These are phyloP conservation scores for Drosophila nigricruria DNA, from an alignment of 2,888 invertebrate genomes.

Conservation along the genomic window DNA sequence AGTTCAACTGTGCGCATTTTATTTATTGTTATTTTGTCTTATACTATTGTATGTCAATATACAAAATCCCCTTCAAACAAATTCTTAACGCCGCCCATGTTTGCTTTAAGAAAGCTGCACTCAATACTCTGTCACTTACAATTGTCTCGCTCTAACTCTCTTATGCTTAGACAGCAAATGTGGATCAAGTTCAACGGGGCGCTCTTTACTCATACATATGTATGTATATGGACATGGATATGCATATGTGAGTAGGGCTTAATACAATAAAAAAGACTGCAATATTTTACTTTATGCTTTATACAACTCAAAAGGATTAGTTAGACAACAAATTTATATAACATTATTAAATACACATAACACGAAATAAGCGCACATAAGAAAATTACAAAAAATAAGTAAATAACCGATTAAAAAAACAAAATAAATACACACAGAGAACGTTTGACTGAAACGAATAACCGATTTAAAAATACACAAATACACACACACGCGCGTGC, in stretches of 20 bases:
- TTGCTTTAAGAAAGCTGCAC: background rate
- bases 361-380: background rate
- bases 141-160: background rate
- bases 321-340: background rate
- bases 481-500: background rate
- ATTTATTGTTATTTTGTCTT: background rate
- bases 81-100: background rate
- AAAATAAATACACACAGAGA: background rate
- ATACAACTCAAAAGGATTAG: background rate
- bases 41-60: background rate
- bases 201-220: background rate
- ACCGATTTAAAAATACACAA: background rate
- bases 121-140: background rate
- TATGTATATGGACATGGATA: background rate
- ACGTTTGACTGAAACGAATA: background rate
- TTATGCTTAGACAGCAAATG: background rate
- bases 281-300: background rate
- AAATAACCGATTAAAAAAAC: background rate
- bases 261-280: background rate
- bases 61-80: background rate
- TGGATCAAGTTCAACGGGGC: conserved; percentile 5
- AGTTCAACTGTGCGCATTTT: too few relatives aligned
- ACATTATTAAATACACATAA: background rate
- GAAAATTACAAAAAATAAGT: background rate
- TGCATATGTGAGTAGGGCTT: too few relatives aligned